Base-by-base conservation (phyloP, 2,113 vertebrate genomes). In the Dinomys branickii region DNA sequence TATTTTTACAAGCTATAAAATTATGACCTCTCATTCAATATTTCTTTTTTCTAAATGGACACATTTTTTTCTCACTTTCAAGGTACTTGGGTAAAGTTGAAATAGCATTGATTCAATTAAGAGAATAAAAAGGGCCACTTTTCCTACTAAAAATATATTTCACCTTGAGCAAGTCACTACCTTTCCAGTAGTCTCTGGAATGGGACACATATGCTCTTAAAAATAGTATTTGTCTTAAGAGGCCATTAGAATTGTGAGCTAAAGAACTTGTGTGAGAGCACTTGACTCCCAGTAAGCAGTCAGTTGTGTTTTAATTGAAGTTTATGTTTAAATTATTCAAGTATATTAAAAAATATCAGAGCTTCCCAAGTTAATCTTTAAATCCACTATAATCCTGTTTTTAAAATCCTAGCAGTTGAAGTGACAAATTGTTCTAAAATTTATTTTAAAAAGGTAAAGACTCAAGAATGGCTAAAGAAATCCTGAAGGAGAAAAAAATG, bases 241-340 rank as follows among this genome's bases (percentile, higher is more conserved):
- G 11, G 1, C 4, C 58, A 9, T 41, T 69, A 30, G 4, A 47
- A 41, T 61, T 41, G 78, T 63, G 67, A 84, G 71, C 35, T 52
- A 33, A 90, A 75, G 35, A 96, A 85, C 24, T 26, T 24, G 13
- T 13, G 20, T 9, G 44, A 63, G 63, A 78, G 3, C 10, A 50
- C 85, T 56, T 92, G 47, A 38, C 33, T 78, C 7, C 50, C 22
- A 47, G 9, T 63, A 71, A 95, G 30, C 22, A 20, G 38, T 61
- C 14, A 47, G 85, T 78, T 94, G 26, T 56, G 61, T 84, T 67
- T 88, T 78, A 69, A 35, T 58, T 22, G 26, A 65, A 50, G 80
- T 92, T 59, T 78, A 83, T 61, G 14, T n/a, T 91, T 80, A 41
- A 73, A 92, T 84, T 94, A 26, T 92, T 77, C 28, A 94, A 86